Percentiles rank a stretch among this genome's conserved stretches.
Evolutionary conservation across 2,113 vertebrate genomes (phyloP).

Genomic region (Thunnus thynnus): DNA sequence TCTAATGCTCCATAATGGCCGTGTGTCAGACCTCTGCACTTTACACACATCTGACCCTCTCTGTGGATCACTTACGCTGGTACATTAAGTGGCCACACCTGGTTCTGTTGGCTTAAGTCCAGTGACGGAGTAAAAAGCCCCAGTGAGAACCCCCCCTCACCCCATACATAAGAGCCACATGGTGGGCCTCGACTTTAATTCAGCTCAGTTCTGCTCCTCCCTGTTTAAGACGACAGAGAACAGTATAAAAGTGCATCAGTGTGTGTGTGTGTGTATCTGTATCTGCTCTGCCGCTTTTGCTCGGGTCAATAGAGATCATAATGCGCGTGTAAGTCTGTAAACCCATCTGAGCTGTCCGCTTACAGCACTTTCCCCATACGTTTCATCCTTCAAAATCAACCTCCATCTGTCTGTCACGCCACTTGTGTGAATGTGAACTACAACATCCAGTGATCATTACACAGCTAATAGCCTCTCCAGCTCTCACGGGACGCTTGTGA

Average conservation of each 20-base stretch:
- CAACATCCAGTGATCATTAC: constrained; percentile 71
- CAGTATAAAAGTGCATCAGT: constrained; percentile 4
- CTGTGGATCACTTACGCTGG: constrained; percentile 56
- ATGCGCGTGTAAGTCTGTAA: constrained; percentile 50
- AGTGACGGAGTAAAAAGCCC: constrained; percentile 31
- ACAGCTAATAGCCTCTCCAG: constrained; percentile 65
- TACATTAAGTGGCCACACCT: constrained; percentile 56
- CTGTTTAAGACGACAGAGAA: constrained; percentile 4
- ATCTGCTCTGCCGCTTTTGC: constrained; percentile 7
- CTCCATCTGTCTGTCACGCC: constrained; percentile 70
- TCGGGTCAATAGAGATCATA: constrained; percentile 50
- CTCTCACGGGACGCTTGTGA: constrained; percentile 72
- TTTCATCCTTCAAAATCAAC: constrained; percentile 72
- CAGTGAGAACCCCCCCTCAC: constrained; percentile 1
- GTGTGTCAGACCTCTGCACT: constrained; percentile 39
- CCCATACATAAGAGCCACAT: constrained; percentile 9
- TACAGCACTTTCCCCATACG: constrained; percentile 65
- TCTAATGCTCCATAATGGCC: constrained; percentile 46
- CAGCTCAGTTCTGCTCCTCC: not conserved
- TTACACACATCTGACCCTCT: constrained; percentile 25
- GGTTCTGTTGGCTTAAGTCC: constrained; percentile 54
- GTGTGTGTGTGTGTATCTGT: not conserved
- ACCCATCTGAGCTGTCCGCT: constrained; percentile 66
- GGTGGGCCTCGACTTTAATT: not conserved
- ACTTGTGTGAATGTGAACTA: constrained; percentile 59